Conservation (phyloP, 2,888 invertebrate genomes). For the Drosophila colorata region DNA sequence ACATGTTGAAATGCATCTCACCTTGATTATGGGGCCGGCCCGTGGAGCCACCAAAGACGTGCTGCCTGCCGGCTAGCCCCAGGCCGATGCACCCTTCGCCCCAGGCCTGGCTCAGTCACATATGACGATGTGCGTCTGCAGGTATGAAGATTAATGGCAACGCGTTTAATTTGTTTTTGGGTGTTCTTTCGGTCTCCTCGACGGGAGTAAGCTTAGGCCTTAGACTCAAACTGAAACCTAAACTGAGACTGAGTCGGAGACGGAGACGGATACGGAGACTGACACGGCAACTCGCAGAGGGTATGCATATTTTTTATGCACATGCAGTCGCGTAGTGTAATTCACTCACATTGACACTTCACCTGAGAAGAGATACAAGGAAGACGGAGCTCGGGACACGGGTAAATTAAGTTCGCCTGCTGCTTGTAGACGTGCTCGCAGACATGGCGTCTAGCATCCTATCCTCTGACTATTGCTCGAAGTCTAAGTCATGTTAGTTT, state of each 20-base stretch:
- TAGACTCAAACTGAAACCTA: conserved; percentile 1
- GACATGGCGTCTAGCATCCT: conserved; percentile 10
- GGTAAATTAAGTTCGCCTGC: not conserved
- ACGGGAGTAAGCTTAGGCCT: conserved; percentile 20
- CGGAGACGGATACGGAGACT: not conserved
- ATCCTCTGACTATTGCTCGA: no score
- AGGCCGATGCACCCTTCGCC: not conserved
- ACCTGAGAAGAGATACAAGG: not conserved
- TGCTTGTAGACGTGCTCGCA: not conserved
- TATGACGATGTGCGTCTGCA: conserved; percentile 51
- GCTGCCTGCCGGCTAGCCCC: not conserved
- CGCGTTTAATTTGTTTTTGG: conserved; percentile 82
- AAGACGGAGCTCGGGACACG: not conserved
- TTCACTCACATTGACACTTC: conserved; percentile 66
- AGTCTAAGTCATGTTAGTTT: no score
- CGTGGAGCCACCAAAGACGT: conserved; percentile 64
- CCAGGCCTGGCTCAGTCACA: conserved; percentile 18
- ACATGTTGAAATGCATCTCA: conserved; percentile 84
- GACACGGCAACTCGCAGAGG: not conserved
- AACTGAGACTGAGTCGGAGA: not conserved
- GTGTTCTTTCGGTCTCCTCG: conserved; percentile 57
- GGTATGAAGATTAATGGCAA: conserved; percentile 78
- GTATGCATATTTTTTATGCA: conserved; percentile 37
- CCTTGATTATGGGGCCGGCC: conserved; percentile 74
- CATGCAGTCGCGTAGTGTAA: conserved; percentile 40